Evolutionary conservation across 2,888 invertebrate species (phyloP).

Genomic region (Macrosiphum euphorbiae): DNA sequence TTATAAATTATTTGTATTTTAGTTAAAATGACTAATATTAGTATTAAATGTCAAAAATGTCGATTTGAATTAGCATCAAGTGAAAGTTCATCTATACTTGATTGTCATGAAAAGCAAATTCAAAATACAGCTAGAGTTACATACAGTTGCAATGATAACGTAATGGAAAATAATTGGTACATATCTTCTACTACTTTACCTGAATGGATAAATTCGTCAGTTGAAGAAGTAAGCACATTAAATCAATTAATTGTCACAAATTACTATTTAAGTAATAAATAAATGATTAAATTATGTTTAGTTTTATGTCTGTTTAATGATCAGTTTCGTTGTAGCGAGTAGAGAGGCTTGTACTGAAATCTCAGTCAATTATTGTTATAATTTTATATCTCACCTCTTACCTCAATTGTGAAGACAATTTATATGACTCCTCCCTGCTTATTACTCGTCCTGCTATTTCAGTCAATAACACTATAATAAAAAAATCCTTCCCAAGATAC

Average conservation of each 20-base stretch:
- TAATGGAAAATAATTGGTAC: constrained; percentile 70
- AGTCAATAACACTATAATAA: neutral
- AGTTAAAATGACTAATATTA: constrained; percentile 53
- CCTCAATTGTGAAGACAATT: neutral
- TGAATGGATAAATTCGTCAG: constrained; percentile 73
- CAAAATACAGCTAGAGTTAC: constrained; percentile 64
- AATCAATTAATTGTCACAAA: constrained; percentile 12
- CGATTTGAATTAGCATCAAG: constrained; percentile 65
- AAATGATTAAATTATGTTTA: neutral
- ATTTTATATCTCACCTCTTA: neutral
- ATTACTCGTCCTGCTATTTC: neutral
- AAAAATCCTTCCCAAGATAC: neutral
- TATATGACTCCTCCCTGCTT: neutral
- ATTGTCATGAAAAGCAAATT: constrained; percentile 66
- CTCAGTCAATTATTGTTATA: neutral
- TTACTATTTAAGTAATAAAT: neutral
- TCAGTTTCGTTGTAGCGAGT: neutral
- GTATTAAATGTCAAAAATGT: constrained; percentile 68
- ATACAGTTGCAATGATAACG: constrained; percentile 67
- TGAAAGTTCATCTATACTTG: constrained; percentile 63
- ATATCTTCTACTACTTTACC: constrained; percentile 75
- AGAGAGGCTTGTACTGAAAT: neutral
- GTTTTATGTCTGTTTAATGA: neutral
- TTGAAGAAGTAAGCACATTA: constrained; percentile 71
- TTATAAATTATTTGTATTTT: neutral